Percentiles rank a stretch among this genome's conserved stretches.
phyloP scores from a whole-genome alignment of 64 coral and sea anemone species.

The Catalaphyllia jardinei region DNA sequence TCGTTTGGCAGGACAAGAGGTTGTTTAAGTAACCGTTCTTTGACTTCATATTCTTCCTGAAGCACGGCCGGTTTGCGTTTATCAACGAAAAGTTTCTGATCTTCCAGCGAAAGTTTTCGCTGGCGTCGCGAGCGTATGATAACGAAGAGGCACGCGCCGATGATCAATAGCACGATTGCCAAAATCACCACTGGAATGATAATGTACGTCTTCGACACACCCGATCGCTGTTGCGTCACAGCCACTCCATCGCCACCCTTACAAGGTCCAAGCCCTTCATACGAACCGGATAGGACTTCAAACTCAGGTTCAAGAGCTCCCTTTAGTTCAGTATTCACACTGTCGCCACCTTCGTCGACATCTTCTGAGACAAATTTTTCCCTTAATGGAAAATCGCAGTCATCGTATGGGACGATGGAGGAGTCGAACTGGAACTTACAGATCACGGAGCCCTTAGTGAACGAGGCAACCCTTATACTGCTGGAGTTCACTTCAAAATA shows the following conservation, averaged over 20 bases:
- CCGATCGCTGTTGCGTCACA: neutral
- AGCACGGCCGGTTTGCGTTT: slow-evolving; percentile 86
- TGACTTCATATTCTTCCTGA: slow-evolving; percentile 88
- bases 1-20: slow-evolving; percentile 90
- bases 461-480: slow-evolving; percentile 54
- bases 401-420: slow-evolving; percentile 32
- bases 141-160: slow-evolving; percentile 63
- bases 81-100: slow-evolving; percentile 76
- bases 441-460: slow-evolving; percentile 45
- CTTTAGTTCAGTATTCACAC: slow-evolving; percentile 48
- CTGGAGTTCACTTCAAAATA: slow-evolving; percentile 74
- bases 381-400: slow-evolving; percentile 28
- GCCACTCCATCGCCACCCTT: neutral
- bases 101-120: slow-evolving; percentile 53
- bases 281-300: slow-evolving; percentile 46
- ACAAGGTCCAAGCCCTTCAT: slow-evolving; percentile 56
- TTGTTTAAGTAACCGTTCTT: slow-evolving; percentile 81
- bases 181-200: slow-evolving; percentile 76
- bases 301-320: slow-evolving; percentile 70
- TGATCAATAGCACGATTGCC: slow-evolving; percentile 54
- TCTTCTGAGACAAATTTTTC: slow-evolving; percentile 29
- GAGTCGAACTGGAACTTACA: slow-evolving; percentile 74
- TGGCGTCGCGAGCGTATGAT: slow-evolving; percentile 62
- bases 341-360: slow-evolving; percentile 47
- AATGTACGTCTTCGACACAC: slow-evolving; percentile 73